A percentile compares a stretch with the other conserved stretches of the same genome.
Conservation (phyloP, 2,888 invertebrate genomes). For the Caenorhabditis sinica region DNA sequence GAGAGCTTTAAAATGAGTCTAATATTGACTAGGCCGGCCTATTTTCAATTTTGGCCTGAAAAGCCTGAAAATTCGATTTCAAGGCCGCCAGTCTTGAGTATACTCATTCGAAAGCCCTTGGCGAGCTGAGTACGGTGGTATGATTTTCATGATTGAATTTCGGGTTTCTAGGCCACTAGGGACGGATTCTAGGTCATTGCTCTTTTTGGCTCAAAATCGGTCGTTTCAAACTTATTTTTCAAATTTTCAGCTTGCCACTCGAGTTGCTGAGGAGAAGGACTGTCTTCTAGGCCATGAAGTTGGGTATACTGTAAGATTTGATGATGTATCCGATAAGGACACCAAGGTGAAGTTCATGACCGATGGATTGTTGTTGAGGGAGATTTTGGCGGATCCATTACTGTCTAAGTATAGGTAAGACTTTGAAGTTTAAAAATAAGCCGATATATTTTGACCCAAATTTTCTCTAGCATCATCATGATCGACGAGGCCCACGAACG, state of each 20-base stretch:
- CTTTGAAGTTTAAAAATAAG: too few relatives aligned
- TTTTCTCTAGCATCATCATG: slow-evolving; percentile 78
- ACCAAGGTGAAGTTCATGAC: slow-evolving; percentile 91
- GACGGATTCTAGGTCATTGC: not conserved
- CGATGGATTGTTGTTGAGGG: slow-evolving; percentile 94
- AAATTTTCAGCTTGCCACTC: slow-evolving; percentile 87
- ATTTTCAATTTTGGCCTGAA: too few relatives aligned
- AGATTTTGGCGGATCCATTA: slow-evolving; percentile 96
- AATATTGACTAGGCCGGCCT: too few relatives aligned
- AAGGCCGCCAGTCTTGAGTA: too few relatives aligned
- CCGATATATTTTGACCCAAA: too few relatives aligned
- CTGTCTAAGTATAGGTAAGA: slow-evolving; percentile 89
- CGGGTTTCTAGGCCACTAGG: too few relatives aligned
- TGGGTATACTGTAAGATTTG: slow-evolving; percentile 91
- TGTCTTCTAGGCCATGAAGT: slow-evolving; percentile 89
- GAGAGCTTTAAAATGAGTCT: too few relatives aligned
- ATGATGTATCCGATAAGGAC: slow-evolving; percentile 84
- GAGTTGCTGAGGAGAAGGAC: slow-evolving; percentile 93
- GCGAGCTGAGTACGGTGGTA: too few relatives aligned
- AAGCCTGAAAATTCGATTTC: too few relatives aligned
- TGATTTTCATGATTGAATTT: too few relatives aligned
- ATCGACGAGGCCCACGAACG: slow-evolving; percentile 91
- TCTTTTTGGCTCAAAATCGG: too few relatives aligned
- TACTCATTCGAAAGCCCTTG: too few relatives aligned
- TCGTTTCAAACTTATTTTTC: not conserved